A percentile compares a stretch with the other conserved stretches of the same genome.
Conservation (phyloP, 2,888 invertebrate genomes). For the Hololepta plana region DNA sequence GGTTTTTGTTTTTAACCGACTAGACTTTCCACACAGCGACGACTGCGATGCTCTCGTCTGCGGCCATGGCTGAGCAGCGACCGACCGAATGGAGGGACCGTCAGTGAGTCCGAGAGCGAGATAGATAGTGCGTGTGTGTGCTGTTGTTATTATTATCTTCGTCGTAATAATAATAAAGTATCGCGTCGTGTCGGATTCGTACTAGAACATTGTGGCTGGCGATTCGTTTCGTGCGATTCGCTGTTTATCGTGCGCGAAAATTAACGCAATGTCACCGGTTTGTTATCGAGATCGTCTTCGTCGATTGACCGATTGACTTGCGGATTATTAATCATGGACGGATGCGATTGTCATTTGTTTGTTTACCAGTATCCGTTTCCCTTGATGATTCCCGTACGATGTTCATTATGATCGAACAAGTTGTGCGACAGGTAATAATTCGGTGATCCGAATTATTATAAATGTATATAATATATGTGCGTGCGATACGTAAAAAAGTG, state of each 20-base stretch:
- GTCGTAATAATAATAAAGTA: constrained; percentile 2
- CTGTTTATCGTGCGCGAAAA: no score
- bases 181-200: background rate
- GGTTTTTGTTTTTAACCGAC: constrained; percentile 22
- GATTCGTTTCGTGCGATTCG: no score
- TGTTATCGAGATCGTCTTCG: no score
- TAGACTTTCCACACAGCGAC: constrained; percentile 40
- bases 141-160: background rate
- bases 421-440: no score
- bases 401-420: no score
- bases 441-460: no score
- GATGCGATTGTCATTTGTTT: no score
- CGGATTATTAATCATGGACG: no score
- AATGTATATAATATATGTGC: constrained; percentile 8
- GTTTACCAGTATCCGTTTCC: no score
- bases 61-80: constrained; percentile 12
- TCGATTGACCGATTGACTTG: no score
- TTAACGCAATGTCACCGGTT: no score
- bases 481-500: constrained; percentile 10
- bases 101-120: background rate
- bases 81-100: constrained; percentile 2
- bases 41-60: constrained; percentile 13
- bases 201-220: constrained; percentile 4
- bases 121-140: background rate
- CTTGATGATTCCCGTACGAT: no score